Evolutionary conservation across 2,113 vertebrate species (phyloP), one percentile per base, ranked within the genome.

Genomic region (Elachura formosa): DNA sequence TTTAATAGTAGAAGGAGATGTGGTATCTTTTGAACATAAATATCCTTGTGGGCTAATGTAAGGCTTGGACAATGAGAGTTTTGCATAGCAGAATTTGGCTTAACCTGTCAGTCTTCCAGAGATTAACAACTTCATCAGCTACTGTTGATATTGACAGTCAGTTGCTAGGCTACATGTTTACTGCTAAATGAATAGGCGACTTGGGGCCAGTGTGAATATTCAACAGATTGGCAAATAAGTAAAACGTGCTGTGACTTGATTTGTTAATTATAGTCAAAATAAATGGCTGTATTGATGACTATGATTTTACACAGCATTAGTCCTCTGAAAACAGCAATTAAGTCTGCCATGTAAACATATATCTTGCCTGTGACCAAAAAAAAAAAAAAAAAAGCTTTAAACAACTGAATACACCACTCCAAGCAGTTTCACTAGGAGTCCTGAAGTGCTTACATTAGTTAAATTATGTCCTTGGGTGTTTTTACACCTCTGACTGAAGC

Each of bases 221-320:
- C 97, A 98, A 98, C 97, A 98, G 98, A 98, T 98, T 98, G 98
- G 98, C 97, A 98, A 98, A 98, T 98, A 98, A 97, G 97, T 96
- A 90, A 87, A 97, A 98, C 98, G 94, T 98, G 98, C 98, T 91
- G 71, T 93, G 98, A 98, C 98, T 98, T 98, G 98, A 98, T 98
- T 97, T 95, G 97, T 94, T 97, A 89, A 96, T 97, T 93, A 89
- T 96, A 96, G 97, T 97, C 90, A 96, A 97, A 95, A 96, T 96
- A 97, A 97, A 88, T 97, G 91, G 95, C 90, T 97, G 96, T 97
- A 97, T 97, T 97, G 97, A 98, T 97, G 97, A 97, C 97, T 96
- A 96, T 97, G 96, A 97, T 97, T 97, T 97, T 97, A 97, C 83
- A 91, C 93, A 84, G 91, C 94, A 95, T 97, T 85, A 67, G 95